These are phyloP conservation scores for Redunca redunca DNA, from an alignment of 2,113 vertebrate species.

Conservation along the genomic window DNA sequence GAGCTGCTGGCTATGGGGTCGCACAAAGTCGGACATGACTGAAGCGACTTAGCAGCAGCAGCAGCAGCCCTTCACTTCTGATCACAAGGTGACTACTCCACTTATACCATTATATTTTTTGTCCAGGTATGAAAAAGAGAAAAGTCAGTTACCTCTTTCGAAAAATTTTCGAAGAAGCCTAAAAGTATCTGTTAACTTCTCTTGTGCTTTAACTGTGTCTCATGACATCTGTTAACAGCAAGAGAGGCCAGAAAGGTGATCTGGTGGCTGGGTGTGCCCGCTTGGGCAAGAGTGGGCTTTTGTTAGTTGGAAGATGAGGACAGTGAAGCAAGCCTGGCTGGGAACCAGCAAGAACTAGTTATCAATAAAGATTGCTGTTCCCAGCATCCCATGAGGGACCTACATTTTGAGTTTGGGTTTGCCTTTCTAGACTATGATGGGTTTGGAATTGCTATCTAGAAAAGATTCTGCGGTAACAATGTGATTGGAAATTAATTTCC, in stretches of 20 bases:
- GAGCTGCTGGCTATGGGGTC: too few species aligned
- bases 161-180: background rate
- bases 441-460: background rate
- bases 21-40: too few species aligned
- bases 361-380: background rate
- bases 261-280: background rate
- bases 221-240: background rate
- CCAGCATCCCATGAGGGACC: background rate
- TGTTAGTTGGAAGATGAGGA: background rate
- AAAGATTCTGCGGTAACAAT: background rate
- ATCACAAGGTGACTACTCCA: background rate
- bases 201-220: background rate
- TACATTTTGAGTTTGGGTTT: background rate
- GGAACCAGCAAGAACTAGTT: background rate
- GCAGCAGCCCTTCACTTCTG: background rate
- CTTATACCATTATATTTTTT: background rate
- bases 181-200: background rate
- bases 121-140: background rate
- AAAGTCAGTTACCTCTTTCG: background rate
- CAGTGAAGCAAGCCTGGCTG: background rate
- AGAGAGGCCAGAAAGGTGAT: background rate
- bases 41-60: too few species aligned
- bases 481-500: background rate
- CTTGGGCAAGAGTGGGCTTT: background rate
- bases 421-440: background rate